phyloP scores from a whole-genome alignment of 1,140 invertebrate genomes.

The Tribolium castaneum region DNA sequence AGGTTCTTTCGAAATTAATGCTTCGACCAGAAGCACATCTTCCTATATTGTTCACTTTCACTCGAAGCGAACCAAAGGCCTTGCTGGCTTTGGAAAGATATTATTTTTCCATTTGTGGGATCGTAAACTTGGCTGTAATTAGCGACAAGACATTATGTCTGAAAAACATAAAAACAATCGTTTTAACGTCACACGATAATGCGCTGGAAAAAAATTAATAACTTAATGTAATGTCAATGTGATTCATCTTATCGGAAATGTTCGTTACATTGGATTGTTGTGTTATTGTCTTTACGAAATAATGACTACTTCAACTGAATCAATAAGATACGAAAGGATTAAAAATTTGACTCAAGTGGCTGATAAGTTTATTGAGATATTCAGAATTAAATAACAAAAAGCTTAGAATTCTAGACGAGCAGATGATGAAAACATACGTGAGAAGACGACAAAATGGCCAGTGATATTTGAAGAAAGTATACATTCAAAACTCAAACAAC shows the following conservation, averaged over 20 bases:
- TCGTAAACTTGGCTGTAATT: background rate
- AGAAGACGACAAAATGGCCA: no score
- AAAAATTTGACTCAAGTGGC: background rate
- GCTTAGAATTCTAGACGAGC: no score
- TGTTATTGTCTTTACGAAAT: background rate
- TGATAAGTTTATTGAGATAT: no score
- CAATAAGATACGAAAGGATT: background rate
- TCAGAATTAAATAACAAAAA: no score
- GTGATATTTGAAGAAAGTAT: no score
- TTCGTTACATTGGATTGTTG: background rate
- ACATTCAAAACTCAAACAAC: no score
- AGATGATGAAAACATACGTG: no score
- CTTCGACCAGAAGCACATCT: slow-evolving; percentile 1
- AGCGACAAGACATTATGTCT: background rate
- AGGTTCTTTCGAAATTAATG: slow-evolving; percentile 36
- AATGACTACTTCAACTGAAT: background rate
- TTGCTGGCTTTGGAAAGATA: background rate
- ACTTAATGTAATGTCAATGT: background rate
- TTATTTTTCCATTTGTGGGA: background rate
- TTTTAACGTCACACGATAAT: background rate
- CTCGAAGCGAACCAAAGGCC: background rate
- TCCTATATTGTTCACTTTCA: slow-evolving; percentile 38
- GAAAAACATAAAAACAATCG: background rate
- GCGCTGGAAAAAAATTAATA: background rate
- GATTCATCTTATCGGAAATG: background rate